Base-by-base conservation (phyloP, 2,888 invertebrate species). In the Archips xylosteana region DNA sequence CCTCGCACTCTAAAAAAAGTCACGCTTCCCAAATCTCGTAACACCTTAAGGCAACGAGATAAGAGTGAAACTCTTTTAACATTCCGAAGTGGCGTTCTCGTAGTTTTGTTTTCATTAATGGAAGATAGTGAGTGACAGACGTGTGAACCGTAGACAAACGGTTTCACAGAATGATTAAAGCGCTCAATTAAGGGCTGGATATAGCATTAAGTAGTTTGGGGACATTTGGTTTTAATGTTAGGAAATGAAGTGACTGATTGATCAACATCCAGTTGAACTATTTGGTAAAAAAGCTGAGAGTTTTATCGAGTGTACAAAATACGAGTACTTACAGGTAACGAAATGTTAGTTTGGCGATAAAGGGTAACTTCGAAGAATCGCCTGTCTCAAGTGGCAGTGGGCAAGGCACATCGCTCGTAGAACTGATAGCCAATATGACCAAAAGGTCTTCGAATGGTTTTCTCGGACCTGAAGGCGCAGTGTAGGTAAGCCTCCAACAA, bases 101-200 rank as follows among this genome's bases (percentile, higher is more conserved):
- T 83, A 80, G 85, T 89, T 88, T 89, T 89, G 87, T 89, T 90
- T 88, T 36, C 36, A 60, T 85, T 80, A 76, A 78, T 80, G 77
- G 76, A 80, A 77, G 76, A 36, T 45, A 45, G 42, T 67, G 81
- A 90, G 84, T 90, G 92, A 92, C 90, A 87, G 88, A 90, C 92
- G 90, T 92, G 92, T 90, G 92, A 92, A 92, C 91, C 78, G 76
- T 75, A 78, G 81, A 84, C 83, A 80, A 83, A 80, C 79, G 76
- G 87, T 88, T 92, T 92, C 92, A 92, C 92, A 92, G 89, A 86
- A 80, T 75, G 81, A 83, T 83, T 81, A 82, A 69, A 78, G 6
- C 51, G 65, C 64, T 61, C 70, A 63, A 79, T 81, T 78, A 78
- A 76, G 63, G 51, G 76, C 34, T 51, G 74, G 76, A 78, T 78